Percentiles rank a stretch among this genome's conserved stretches.
These are phyloP conservation scores for Oncorhynchus kisutch DNA, from an alignment of 2,113 vertebrate genomes.

Conservation along the genomic window DNA sequence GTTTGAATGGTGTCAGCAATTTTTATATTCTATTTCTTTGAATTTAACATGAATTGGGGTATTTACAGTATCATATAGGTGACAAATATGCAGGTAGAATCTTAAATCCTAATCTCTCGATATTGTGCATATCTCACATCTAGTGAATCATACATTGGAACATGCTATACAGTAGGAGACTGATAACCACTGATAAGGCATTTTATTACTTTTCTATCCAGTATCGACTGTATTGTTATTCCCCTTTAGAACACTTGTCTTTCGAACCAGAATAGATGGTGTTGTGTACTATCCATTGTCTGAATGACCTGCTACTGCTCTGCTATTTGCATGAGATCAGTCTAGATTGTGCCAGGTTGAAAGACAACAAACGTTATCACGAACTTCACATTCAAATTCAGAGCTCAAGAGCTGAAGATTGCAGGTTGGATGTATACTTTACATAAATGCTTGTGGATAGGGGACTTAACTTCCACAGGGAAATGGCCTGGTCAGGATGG, in stretches of 20 bases:
- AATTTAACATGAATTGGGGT: too few species aligned
- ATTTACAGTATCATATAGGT: too few species aligned
- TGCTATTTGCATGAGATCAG: slow-evolving; percentile 31
- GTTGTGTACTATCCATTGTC: neutral
- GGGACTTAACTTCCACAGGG: slow-evolving; percentile 2
- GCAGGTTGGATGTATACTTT: slow-evolving; percentile 8
- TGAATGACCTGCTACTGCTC: neutral
- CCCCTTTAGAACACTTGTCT: too few species aligned
- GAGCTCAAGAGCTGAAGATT: slow-evolving; percentile 10
- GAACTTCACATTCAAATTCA: slow-evolving; percentile 29
- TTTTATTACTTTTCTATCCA: too few species aligned
- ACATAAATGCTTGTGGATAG: neutral
- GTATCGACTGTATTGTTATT: neutral
- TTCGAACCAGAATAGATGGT: neutral
- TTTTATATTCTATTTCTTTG: too few species aligned
- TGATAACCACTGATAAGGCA: too few species aligned
- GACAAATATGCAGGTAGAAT: too few species aligned
- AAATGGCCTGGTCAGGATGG: neutral
- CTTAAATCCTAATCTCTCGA: too few species aligned
- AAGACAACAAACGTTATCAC: slow-evolving; percentile 31
- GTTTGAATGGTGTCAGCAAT: too few species aligned
- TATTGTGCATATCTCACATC: too few species aligned
- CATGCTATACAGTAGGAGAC: too few species aligned
- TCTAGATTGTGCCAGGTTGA: slow-evolving; percentile 10
- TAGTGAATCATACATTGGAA: too few species aligned